Percentiles rank a stretch among this genome's conserved stretches.
These are phyloP conservation scores for Alosa alosa DNA, from an alignment of 2,113 vertebrate species.

Conservation along the genomic window DNA sequence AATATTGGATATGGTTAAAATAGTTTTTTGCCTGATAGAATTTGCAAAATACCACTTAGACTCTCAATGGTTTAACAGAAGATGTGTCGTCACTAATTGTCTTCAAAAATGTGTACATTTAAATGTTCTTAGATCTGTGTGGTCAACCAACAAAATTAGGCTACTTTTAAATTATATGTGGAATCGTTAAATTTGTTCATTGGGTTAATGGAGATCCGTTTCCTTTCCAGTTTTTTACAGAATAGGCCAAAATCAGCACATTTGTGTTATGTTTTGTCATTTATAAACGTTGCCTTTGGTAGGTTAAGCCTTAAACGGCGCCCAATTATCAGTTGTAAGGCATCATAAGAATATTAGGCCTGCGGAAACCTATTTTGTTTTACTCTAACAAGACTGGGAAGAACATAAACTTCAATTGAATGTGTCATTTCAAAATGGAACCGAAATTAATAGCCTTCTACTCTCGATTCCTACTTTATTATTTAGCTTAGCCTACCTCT, in stretches of 20 bases:
- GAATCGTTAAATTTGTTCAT: not conserved
- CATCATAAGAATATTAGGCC: too few species aligned
- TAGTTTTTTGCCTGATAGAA: not conserved
- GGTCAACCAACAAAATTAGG: not conserved
- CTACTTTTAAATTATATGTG: not conserved
- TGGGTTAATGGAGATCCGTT: not conserved
- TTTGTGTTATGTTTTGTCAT: not conserved
- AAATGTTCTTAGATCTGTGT: not conserved
- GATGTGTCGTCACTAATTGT: not conserved
- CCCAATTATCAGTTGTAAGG: too few species aligned
- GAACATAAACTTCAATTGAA: too few species aligned
- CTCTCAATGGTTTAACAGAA: not conserved
- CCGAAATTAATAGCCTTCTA: not conserved
- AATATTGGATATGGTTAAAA: not conserved
- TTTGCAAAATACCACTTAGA: not conserved
- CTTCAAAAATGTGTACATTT: not conserved
- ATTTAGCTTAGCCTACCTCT: not conserved
- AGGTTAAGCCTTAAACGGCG: not conserved
- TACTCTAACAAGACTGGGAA: too few species aligned
- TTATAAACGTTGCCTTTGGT: not conserved
- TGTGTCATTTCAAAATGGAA: not conserved
- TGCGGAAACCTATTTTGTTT: too few species aligned
- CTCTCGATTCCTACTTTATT: not conserved
- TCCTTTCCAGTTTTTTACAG: not conserved
- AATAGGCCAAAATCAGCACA: not conserved